Conservation (phyloP, 2,113 vertebrate species). For the Halcyon senegalensis region DNA sequence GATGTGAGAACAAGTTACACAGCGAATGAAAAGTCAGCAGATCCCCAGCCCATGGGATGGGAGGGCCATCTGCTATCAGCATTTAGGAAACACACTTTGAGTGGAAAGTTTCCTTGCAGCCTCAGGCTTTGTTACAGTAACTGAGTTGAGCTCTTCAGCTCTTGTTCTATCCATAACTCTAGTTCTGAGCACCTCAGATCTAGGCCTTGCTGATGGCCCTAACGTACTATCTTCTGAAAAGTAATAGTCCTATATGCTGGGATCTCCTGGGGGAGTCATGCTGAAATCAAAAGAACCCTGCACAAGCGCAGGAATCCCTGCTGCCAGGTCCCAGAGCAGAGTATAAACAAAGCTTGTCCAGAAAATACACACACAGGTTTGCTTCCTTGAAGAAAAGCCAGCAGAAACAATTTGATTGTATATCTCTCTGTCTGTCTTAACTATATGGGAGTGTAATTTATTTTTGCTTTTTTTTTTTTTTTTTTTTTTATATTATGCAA, state of each 20-base stretch:
- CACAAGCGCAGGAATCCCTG: neutral
- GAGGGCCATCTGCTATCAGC: neutral
- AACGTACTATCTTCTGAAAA: neutral
- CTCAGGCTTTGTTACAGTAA: neutral
- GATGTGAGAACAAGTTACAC: neutral
- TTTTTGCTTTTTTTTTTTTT: neutral
- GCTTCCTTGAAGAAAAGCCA: neutral
- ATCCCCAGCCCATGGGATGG: neutral
- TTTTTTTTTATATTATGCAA: neutral
- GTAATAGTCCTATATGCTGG: neutral
- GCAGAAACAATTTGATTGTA: neutral
- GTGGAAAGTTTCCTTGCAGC: neutral
- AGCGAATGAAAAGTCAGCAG: neutral
- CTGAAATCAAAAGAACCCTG: neutral
- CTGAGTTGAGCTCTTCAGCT: neutral
- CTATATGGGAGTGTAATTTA: neutral
- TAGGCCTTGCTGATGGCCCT: neutral
- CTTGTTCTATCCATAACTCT: neutral
- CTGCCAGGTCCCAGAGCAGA: neutral
- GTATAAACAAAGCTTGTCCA: neutral
- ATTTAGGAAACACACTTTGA: neutral
- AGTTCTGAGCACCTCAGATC: neutral
- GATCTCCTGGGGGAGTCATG: neutral
- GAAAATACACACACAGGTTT: neutral
- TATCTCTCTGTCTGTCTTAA: neutral